Conservation (phyloP, 2,797 vertebrate genomes). For the Neostethus bicornis region DNA sequence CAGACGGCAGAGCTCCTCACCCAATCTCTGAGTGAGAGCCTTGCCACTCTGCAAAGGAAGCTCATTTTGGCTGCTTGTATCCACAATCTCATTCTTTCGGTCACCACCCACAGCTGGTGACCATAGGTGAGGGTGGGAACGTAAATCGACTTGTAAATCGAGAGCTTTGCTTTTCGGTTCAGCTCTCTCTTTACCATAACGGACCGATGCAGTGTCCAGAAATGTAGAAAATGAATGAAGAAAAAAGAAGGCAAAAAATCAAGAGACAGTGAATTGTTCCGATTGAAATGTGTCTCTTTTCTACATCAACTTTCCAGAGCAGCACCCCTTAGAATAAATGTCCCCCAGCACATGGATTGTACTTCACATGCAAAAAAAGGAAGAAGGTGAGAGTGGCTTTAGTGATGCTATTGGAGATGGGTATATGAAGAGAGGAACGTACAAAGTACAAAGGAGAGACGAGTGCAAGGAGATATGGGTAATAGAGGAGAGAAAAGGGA, state of each 20-base stretch:
- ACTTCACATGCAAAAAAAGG: conserved; percentile 6
- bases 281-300: background rate
- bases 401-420: conserved; percentile 23
- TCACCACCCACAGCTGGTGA: no score
- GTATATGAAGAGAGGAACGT: conserved; percentile 27
- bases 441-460: conserved; percentile 39
- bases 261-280: background rate
- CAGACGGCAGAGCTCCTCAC: no score
- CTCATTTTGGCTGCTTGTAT: no score
- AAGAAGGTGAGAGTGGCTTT: conserved; percentile 4
- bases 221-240: background rate
- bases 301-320: conserved; percentile 6
- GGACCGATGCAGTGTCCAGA: no score
- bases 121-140: no score
- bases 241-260: background rate
- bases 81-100: no score
- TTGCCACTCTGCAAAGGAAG: no score
- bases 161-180: no score
- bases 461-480: conserved; percentile 19
- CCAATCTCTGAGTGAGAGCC: no score
- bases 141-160: no score
- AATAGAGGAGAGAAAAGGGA: conserved; percentile 9
- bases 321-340: conserved; percentile 61
- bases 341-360: conserved; percentile 46
- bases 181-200: no score